A percentile compares a stretch with the other conserved stretches of the same genome.
These are phyloP conservation scores for Selene dorsalis DNA, from an alignment of 2,797 vertebrate species.

Conservation along the genomic window DNA sequence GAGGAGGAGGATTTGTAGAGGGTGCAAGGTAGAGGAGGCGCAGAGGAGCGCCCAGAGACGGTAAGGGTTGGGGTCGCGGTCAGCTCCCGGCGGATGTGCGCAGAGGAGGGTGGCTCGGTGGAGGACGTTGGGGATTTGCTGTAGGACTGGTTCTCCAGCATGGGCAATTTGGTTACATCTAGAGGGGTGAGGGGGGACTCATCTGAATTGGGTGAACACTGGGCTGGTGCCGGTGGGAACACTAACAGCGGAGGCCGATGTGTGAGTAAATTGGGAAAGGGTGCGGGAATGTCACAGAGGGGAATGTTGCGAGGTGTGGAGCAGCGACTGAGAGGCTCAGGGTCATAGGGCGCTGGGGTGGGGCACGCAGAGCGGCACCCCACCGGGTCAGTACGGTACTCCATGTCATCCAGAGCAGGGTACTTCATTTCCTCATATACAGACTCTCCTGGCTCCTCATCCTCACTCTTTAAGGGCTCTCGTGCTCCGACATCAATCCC, in stretches of 20 bases:
- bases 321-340: slow-evolving; percentile 90
- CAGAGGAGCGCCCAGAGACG: slow-evolving; percentile 91
- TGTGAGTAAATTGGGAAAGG: slow-evolving; percentile 96
- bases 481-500: slow-evolving; percentile 88
- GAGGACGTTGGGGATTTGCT: slow-evolving; percentile 94
- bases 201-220: slow-evolving; percentile 97
- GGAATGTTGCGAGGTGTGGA: slow-evolving; percentile 92
- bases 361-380: slow-evolving; percentile 94
- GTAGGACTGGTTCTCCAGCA: slow-evolving; percentile 93
- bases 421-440: slow-evolving; percentile 99
- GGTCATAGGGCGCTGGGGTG: slow-evolving; percentile 94
- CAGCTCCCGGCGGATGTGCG: slow-evolving; percentile 90
- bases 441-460: slow-evolving; percentile 95
- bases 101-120: slow-evolving; percentile 83
- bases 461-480: slow-evolving; percentile 88
- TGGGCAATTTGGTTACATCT: slow-evolving; percentile 93
- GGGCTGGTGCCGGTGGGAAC: slow-evolving; percentile 95
- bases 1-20: slow-evolving; percentile 92
- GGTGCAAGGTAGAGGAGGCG: slow-evolving; percentile 93
- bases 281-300: slow-evolving; percentile 96
- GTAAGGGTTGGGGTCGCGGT: slow-evolving; percentile 89
- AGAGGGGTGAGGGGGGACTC: slow-evolving; percentile 98
- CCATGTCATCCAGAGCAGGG: slow-evolving; percentile 92
- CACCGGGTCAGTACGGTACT: slow-evolving; percentile 90
- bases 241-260: slow-evolving; percentile 96